Evolutionary conservation across 2,888 invertebrate genomes (phyloP).

Genomic region (Oasisia sp.): DNA sequence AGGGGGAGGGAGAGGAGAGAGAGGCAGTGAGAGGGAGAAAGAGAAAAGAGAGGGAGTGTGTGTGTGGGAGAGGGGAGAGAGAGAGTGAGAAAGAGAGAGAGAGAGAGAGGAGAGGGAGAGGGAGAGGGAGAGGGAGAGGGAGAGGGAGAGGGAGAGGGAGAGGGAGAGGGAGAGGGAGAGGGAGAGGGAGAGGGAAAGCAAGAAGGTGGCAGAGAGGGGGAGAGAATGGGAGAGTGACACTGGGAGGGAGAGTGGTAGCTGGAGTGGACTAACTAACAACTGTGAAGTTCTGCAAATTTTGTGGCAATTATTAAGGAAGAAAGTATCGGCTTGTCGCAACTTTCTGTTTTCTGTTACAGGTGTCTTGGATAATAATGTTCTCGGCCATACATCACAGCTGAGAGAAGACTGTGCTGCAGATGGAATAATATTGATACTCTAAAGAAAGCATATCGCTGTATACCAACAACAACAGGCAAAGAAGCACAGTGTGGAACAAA

Average conservation of each 20-base stretch:
- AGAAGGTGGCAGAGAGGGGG: too few species aligned
- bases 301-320: not conserved
- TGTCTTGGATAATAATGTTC: constrained; percentile 20
- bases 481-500: not conserved
- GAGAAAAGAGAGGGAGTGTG: too few species aligned
- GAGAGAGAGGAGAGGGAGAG: not conserved
- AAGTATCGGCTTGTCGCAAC: not conserved
- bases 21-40: too few species aligned
- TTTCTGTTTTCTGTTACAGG: not conserved
- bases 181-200: too few species aligned
- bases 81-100: too few species aligned
- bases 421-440: not conserved
- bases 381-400: constrained; percentile 13
- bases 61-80: too few species aligned
- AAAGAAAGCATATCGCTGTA: not conserved
- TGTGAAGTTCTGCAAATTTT: too few species aligned
- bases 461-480: not conserved
- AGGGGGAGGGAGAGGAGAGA: too few species aligned
- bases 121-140: not conserved
- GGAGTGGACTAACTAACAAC: too few species aligned
- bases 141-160: not conserved
- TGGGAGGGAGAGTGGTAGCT: too few species aligned
- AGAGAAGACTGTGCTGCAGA: constrained; percentile 18
- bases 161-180: too few species aligned
- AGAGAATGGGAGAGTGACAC: too few species aligned